phyloP scores from a whole-genome alignment of 2,113 vertebrate species.

The Sorex araneus region DNA sequence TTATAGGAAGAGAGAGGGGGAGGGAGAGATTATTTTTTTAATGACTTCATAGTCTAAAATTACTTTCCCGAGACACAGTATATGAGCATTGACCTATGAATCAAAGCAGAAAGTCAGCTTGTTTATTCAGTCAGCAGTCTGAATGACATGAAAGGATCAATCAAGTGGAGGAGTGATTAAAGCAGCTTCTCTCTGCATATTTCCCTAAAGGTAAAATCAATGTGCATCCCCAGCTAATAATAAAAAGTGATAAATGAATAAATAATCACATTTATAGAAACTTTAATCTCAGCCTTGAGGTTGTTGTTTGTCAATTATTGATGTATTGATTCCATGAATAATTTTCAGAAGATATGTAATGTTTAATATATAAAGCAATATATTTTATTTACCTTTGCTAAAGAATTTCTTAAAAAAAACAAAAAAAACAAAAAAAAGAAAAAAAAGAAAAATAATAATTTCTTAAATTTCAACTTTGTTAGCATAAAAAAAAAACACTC shows the following conservation, averaged over 20 bases:
- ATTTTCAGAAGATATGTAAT: neutral
- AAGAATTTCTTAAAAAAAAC: neutral
- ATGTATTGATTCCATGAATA: neutral
- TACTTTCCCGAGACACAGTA: neutral
- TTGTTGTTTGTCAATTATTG: neutral
- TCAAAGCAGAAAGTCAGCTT: neutral
- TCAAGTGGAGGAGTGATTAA: conserved; percentile 23
- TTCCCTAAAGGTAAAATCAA: conserved; percentile 34
- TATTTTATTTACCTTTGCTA: conserved; percentile 1
- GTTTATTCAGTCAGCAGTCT: conserved; percentile 43
- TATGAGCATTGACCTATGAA: conserved; percentile 5
- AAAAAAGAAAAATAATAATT: too few species aligned
- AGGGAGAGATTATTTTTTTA: neutral
- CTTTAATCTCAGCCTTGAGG: neutral
- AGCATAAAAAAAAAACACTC: neutral
- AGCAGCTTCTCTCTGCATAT: conserved; percentile 40
- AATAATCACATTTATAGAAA: conserved; percentile 8
- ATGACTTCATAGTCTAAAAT: conserved; percentile 33
- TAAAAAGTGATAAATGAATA: conserved; percentile 45
- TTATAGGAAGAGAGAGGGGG: accelerated
- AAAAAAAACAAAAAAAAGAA: too few species aligned
- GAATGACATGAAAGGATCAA: conserved; percentile 47
- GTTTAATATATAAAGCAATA: neutral
- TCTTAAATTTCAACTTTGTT: neutral
- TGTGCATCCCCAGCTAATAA: conserved; percentile 6